These are phyloP conservation scores for Clupea harengus DNA, from an alignment of 2,113 vertebrate species.

Conservation along the genomic window DNA sequence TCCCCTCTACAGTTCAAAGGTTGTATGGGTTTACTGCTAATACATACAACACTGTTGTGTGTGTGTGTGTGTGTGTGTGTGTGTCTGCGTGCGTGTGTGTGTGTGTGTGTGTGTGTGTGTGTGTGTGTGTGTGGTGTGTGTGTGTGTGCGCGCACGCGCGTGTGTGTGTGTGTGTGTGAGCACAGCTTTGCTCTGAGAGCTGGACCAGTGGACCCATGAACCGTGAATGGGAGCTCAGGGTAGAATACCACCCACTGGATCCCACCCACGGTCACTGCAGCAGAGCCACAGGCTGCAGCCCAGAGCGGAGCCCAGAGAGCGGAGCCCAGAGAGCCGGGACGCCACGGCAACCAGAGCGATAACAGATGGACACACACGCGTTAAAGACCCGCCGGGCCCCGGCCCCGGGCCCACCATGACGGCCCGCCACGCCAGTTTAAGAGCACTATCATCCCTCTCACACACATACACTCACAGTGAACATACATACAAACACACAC, in stretches of 20 bases:
- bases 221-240: slow-evolving; percentile 57
- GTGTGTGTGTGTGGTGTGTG: neutral
- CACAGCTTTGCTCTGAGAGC: slow-evolving; percentile 52
- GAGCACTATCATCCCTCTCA: slow-evolving; percentile 4
- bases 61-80: neutral
- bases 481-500: neutral
- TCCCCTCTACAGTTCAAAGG: neutral
- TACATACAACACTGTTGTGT: neutral
- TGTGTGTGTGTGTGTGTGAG: neutral
- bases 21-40: neutral
- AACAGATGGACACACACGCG: slow-evolving; percentile 53
- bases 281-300: slow-evolving; percentile 19
- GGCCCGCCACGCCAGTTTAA: slow-evolving; percentile 2
- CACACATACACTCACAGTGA: neutral
- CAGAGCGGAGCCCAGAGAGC: slow-evolving; percentile 19
- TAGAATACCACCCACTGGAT: slow-evolving; percentile 68
- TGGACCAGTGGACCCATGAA: slow-evolving; percentile 60
- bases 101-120: neutral
- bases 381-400: slow-evolving; percentile 24
- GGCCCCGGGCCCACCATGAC: slow-evolving; percentile 1
- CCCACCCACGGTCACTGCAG: slow-evolving; percentile 65
- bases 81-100: neutral
- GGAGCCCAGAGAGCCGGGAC: slow-evolving; percentile 13
- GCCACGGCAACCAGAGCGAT: slow-evolving; percentile 51
- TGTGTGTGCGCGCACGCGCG: too few relatives aligned